Conservation (phyloP, 2,797 vertebrate genomes). For the Lithobates pipiens region DNA sequence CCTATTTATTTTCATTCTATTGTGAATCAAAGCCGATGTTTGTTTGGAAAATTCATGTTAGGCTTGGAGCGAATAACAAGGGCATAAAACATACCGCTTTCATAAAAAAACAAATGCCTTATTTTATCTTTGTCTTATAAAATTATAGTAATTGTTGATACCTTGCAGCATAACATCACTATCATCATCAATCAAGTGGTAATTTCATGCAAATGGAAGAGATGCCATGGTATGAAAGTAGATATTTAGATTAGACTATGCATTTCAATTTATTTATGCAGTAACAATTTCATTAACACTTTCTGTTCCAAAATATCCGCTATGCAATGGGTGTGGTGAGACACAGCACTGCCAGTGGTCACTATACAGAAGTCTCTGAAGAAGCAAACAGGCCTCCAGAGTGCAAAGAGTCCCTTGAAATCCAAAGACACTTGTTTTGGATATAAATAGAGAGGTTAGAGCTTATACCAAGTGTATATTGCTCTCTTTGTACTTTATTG, state of each 20-base stretch:
- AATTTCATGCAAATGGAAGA: conserved; percentile 59
- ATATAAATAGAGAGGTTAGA: no score
- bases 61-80: conserved; percentile 51
- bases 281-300: neutral
- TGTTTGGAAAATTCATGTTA: conserved; percentile 54
- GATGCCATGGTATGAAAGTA: conserved; percentile 35
- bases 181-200: conserved; percentile 59
- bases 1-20: conserved; percentile 53
- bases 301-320: neutral
- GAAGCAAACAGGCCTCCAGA: no score
- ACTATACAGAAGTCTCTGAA: no score
- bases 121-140: conserved; percentile 59
- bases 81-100: conserved; percentile 52
- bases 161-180: conserved; percentile 59
- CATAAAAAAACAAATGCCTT: conserved; percentile 49
- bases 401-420: no score
- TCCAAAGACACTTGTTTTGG: no score
- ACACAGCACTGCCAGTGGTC: neutral
- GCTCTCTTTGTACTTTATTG: no score
- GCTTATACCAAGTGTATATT: no score
- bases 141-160: conserved; percentile 56
- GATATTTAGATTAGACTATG: conserved; percentile 9
- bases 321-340: no score
- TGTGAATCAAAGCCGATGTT: conserved; percentile 51
- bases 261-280: conserved; percentile 24